Conservation (phyloP, 2,888 invertebrate genomes). For the Amblyjoppa proteus region DNA sequence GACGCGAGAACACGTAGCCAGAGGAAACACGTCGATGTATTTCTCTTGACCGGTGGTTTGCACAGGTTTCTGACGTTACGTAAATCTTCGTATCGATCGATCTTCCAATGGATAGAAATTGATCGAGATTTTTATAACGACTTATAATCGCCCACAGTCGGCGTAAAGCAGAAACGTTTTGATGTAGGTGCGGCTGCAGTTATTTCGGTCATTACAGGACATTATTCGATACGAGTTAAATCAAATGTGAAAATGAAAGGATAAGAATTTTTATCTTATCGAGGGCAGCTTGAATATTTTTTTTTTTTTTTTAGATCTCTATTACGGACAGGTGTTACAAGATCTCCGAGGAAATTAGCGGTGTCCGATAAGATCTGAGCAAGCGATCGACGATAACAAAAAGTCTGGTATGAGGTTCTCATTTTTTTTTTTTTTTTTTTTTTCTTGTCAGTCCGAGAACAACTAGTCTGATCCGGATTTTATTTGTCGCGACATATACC, state of each 20-base stretch:
- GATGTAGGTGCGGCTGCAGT: constrained; percentile 23
- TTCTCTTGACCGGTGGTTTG: constrained; percentile 43
- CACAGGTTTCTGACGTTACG: constrained; percentile 67
- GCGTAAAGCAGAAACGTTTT: not conserved
- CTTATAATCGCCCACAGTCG: constrained; percentile 2
- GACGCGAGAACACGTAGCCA: constrained; percentile 57
- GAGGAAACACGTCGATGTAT: constrained; percentile 52
- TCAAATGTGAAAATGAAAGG: not conserved
- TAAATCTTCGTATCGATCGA: constrained; percentile 62
- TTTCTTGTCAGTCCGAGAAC: not conserved
- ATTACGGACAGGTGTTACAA: too few relatives aligned
- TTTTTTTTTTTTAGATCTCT: too few relatives aligned
- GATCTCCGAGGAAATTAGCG: too few relatives aligned
- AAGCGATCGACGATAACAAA: not conserved
- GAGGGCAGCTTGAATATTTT: too few relatives aligned
- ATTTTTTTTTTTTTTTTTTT: not conserved
- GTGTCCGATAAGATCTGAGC: too few relatives aligned
- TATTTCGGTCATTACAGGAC: not conserved
- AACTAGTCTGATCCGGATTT: not conserved
- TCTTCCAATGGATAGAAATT: constrained; percentile 32
- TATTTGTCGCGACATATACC: not conserved
- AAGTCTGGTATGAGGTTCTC: not conserved
- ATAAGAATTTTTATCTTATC: too few relatives aligned
- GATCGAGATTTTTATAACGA: constrained; percentile 40
- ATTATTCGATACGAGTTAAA: not conserved